Percentiles rank a stretch among this genome's conserved stretches.
These are phyloP conservation scores for Rhagophthalmus giganteus DNA, from an alignment of 2,888 invertebrate species.

Conservation along the genomic window DNA sequence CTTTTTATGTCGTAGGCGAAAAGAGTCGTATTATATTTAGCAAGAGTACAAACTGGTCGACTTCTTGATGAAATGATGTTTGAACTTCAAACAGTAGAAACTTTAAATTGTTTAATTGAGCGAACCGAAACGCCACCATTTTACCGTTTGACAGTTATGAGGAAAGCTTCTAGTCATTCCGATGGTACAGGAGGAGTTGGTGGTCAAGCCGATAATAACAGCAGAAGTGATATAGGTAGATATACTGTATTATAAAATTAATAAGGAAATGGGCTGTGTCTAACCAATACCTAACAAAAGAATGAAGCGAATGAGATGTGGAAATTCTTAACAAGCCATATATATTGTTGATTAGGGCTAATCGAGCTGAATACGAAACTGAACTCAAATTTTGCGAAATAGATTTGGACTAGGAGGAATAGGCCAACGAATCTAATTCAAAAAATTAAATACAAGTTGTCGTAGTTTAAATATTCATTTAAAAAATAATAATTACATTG, in stretches of 20 bases:
- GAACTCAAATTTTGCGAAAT: too few species aligned
- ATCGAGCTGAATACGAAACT: too few species aligned
- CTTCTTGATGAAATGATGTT: slow-evolving; percentile 96
- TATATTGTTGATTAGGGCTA: too few species aligned
- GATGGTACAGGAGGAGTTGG: slow-evolving; percentile 61
- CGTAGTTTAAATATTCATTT: too few species aligned
- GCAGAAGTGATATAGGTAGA: slow-evolving; percentile 52
- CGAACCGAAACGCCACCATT: slow-evolving; percentile 98
- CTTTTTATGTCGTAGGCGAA: slow-evolving; percentile 73
- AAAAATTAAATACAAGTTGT: too few species aligned
- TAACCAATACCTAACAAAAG: too few species aligned
- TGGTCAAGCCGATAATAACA: slow-evolving; percentile 58
- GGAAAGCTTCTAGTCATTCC: slow-evolving; percentile 85
- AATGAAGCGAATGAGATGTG: too few species aligned
- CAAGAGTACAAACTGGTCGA: slow-evolving; percentile 87
- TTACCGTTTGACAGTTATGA: slow-evolving; percentile 90
- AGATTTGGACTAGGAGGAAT: too few species aligned
- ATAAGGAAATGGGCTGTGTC: too few species aligned
- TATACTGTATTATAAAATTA: background rate
- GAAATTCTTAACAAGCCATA: too few species aligned
- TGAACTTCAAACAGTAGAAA: slow-evolving; percentile 96
- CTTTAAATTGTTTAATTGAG: slow-evolving; percentile 93
- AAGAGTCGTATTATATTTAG: slow-evolving; percentile 90
- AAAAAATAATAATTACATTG: too few species aligned
- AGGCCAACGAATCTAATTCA: too few species aligned